Conservation (phyloP, 2,797 vertebrate genomes). For the Danio tinwini region DNA sequence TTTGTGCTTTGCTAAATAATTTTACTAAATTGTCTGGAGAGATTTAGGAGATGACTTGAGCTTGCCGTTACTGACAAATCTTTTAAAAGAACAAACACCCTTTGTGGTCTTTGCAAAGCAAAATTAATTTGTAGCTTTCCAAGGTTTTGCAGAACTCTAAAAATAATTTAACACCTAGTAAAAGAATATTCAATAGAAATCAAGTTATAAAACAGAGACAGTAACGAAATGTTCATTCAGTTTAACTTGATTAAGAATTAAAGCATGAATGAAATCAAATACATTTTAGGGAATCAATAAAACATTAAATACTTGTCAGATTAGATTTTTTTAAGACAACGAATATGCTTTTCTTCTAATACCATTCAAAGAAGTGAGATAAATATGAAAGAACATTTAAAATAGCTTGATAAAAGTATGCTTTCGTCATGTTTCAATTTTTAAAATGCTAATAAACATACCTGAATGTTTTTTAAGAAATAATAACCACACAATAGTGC, state of each 20-base stretch:
- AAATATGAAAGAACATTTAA: background rate
- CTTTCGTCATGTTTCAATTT: background rate
- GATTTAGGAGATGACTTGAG: background rate
- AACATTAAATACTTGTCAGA: background rate
- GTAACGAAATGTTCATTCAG: background rate
- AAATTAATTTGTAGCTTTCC: background rate
- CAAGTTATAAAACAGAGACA: background rate
- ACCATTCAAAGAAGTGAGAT: background rate
- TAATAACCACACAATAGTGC: background rate
- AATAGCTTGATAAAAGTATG: constrained; percentile 4
- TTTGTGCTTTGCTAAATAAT: background rate
- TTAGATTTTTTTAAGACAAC: background rate
- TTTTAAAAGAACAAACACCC: background rate
- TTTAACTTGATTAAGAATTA: background rate
- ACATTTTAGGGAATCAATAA: background rate
- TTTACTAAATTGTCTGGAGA: background rate
- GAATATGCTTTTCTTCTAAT: background rate
- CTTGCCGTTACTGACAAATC: background rate
- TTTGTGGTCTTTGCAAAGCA: background rate
- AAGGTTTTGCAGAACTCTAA: background rate
- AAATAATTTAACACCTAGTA: background rate
- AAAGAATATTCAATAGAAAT: background rate
- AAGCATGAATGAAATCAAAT: background rate
- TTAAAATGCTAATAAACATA: background rate
- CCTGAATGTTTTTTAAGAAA: background rate